These are phyloP conservation scores for Apoda limacodes DNA, from an alignment of 2,888 invertebrate species.

Conservation along the genomic window DNA sequence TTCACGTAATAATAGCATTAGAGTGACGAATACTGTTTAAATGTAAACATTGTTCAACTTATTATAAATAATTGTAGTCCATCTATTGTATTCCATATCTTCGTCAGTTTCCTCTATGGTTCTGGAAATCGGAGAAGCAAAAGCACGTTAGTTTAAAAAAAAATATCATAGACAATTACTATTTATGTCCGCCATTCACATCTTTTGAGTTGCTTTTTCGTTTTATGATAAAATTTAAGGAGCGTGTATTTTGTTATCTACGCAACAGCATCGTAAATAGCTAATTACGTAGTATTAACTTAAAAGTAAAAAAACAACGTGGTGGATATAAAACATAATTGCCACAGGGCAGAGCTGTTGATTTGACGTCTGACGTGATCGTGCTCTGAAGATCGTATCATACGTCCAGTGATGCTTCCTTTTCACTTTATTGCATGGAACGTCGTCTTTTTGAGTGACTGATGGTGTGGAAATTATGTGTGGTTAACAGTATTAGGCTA, in stretches of 20 bases:
- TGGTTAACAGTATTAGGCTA: conserved; percentile 44
- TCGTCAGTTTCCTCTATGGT: too few relatives aligned
- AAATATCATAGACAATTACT: conserved; percentile 58
- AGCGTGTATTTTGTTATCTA: conserved; percentile 58
- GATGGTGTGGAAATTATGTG: conserved; percentile 65
- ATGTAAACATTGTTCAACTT: too few relatives aligned
- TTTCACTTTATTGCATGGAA: conserved; percentile 54
- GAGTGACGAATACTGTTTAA: too few relatives aligned
- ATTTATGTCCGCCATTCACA: conserved; percentile 69
- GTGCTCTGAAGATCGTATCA: conserved; percentile 46
- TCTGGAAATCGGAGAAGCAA: too few relatives aligned
- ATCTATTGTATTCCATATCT: too few relatives aligned
- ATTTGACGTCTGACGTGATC: conserved; percentile 42
- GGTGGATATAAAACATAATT: conserved; percentile 34
- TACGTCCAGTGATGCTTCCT: conserved; percentile 56
- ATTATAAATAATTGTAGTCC: too few relatives aligned
- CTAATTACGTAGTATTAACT: conserved; percentile 46
- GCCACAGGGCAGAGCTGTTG: conserved; percentile 25
- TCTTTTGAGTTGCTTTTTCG: conserved; percentile 68
- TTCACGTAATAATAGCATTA: too few relatives aligned
- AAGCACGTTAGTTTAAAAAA: too few relatives aligned
- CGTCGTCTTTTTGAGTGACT: conserved; percentile 55
- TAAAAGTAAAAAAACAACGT: too few relatives aligned
- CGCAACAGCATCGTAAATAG: conserved; percentile 52
- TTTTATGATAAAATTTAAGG: conserved; percentile 52